phyloP scores from a whole-genome alignment of 2,888 invertebrate genomes.

The Drosophila colorata region DNA sequence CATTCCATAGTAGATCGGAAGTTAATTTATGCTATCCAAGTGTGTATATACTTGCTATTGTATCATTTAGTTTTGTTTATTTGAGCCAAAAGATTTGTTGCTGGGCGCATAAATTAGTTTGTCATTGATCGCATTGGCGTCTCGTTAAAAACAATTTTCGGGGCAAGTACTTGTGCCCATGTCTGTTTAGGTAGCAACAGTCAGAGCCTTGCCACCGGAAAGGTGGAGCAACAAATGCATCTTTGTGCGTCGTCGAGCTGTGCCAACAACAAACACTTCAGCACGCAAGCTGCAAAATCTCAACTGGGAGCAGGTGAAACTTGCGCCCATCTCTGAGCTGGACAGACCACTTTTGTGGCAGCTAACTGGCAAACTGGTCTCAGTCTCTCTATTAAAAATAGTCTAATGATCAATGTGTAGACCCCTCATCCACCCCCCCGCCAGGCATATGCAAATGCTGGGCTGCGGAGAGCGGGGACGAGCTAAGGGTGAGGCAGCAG shows the following conservation, averaged over 20 bases:
- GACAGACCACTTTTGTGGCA: conserved; percentile 78
- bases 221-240: conserved; percentile 57
- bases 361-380: conserved; percentile 60
- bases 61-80: conserved; percentile 74
- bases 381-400: conserved; percentile 76
- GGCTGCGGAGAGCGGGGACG: background rate
- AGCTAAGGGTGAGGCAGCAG: conserved; percentile 14
- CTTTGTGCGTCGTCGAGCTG: conserved; percentile 45
- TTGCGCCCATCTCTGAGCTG: conserved; percentile 64
- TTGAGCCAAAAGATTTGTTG: conserved; percentile 76
- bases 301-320: conserved; percentile 76
- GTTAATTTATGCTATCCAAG: conserved; percentile 71
- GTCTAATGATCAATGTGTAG: conserved; percentile 73
- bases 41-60: conserved; percentile 39
- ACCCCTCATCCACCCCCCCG: background rate
- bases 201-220: conserved; percentile 38
- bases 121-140: conserved; percentile 65
- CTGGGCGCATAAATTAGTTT: conserved; percentile 77
- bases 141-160: conserved; percentile 50
- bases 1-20: conserved; percentile 66
- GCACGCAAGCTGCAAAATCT: conserved; percentile 75
- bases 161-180: conserved; percentile 25
- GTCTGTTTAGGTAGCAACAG: conserved; percentile 45
- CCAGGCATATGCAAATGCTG: conserved; percentile 61
- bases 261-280: conserved; percentile 67